Percentiles rank a stretch among this genome's conserved stretches.
Evolutionary conservation across 2,797 vertebrate genomes (phyloP).

Genomic region (Trichosurus vulpecula): DNA sequence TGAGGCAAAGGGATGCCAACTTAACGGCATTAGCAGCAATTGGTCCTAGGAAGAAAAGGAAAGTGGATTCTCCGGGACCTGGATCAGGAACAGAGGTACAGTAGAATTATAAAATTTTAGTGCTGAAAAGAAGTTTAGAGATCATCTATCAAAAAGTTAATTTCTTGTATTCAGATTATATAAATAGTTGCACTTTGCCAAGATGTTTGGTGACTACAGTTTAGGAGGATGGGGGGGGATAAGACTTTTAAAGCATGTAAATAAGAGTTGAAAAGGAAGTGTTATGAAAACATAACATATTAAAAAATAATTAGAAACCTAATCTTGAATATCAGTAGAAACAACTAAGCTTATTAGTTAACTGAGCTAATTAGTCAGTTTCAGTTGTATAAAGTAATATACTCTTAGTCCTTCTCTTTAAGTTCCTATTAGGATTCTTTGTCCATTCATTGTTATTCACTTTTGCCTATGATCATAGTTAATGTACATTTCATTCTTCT

Average conservation of each 20-base stretch:
- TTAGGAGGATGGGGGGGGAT: background rate
- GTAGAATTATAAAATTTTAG: rapidly evolving
- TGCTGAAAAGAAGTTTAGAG: background rate
- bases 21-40: slow-evolving; percentile 97
- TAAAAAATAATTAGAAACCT: background rate
- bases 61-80: slow-evolving; percentile 90
- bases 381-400: background rate
- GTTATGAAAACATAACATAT: background rate
- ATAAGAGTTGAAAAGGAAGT: background rate
- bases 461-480: background rate
- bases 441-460: background rate
- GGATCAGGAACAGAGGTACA: slow-evolving; percentile 92
- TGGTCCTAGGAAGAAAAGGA: slow-evolving; percentile 96
- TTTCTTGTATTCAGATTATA: background rate
- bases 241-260: background rate
- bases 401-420: background rate
- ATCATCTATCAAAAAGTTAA: background rate
- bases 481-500: background rate
- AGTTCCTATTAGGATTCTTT: background rate
- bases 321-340: background rate
- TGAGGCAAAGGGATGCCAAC: slow-evolving; percentile 98
- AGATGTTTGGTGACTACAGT: background rate
- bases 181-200: background rate
- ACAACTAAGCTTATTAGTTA: background rate
- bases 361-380: background rate